Evolutionary conservation across 30 jellyfish, hydroid and myxozoan genomes (phyloP), one percentile per base, ranked within the genome.

Genomic region (Hydractinia echinata): DNA sequence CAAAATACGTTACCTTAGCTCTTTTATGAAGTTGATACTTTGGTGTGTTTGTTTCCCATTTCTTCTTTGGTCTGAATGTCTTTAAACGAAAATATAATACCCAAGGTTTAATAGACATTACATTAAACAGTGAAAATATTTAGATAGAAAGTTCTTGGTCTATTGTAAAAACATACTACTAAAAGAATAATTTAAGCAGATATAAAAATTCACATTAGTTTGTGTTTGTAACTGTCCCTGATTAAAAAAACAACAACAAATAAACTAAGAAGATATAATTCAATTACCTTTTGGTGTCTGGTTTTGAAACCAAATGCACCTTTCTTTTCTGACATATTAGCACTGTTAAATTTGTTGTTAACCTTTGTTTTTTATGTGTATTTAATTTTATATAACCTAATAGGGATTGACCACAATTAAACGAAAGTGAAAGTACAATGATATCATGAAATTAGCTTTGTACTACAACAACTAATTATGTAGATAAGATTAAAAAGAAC

Each of bases 51-150:
- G 95, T 89, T n/a, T 85, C 89, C 96, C 96, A 93, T 70, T 93
- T 93, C 88, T 93, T 93, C 82, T 93, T 93, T 76, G 99, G 96
- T 70, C 96, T 82, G 67, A 93, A 93, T 16, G 99, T 93, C 99
- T 93, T 53, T 11, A 73, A 73, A 66, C 39, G 61, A 62, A 58
- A 72, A 16, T 14, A 14, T 14, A 81, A 5, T 9, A 61, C 6
- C 10, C 10, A 15, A 49, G 16, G 30, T 8, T 19, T 9, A 72
- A 20, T 44, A 72, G 19, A 60, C 19, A 13, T 15, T 60, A 60
- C n/a, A 60, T 60, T 52, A 19, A 4, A 13, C 1, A 7, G 8
- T 7, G 48, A 19, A 66, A 6, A 66, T 6, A 13, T 49, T 8
- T 13, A 30, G 44, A 30, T 30, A 30, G 44, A 30, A 30, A 30